Base-by-base conservation (phyloP, 2,113 vertebrate species). In the Canis aureus region DNA sequence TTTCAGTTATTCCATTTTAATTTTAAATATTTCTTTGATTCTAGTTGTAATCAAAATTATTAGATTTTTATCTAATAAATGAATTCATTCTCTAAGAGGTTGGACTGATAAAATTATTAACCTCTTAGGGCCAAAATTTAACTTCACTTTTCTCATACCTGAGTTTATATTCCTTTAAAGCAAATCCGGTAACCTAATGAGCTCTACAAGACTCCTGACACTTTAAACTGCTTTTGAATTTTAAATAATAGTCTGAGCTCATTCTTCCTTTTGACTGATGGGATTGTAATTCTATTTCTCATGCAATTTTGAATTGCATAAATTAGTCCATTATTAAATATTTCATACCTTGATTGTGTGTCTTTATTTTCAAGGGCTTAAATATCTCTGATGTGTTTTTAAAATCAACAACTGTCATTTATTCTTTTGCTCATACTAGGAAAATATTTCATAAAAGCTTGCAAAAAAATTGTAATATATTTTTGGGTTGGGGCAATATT, bases 301-400 rank as follows among this genome's bases (percentile, higher is more conserved):
- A 49, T 78, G 66, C 9, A 92, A 11, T 89, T 91, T 85, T 74
- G 43, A 35, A n/a, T 43, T 81, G 16, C 55, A 49, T 59, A 43
- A 66, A 79, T 89, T 64, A 89, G 84, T 32, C 16, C 13, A 91
- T 95, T 73, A 49, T 29, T 89, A 94, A 59, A 91, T 92, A 95
- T 89, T 80, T 89, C 64, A 85, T 67, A 57, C 32, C 11, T 94
- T 83, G 59, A 93, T 55, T 55, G 12, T 82, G 11, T 13, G 53
- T 80, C 59, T 89, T 84, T n/a, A 64, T 49, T 81, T 95, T 89
- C 88, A 76, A 89, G 60, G 4, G 25, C 53, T 85, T 83, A 38
- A 59, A 51, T 7, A 71, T 76, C 67, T 93, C 59, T 94, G 62
- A 55, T 62, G 11, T 59, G 20, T 59, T 81, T 89, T 94, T 74